phyloP scores from a whole-genome alignment of 1,140 invertebrate genomes.

The Brachionus angularis region DNA sequence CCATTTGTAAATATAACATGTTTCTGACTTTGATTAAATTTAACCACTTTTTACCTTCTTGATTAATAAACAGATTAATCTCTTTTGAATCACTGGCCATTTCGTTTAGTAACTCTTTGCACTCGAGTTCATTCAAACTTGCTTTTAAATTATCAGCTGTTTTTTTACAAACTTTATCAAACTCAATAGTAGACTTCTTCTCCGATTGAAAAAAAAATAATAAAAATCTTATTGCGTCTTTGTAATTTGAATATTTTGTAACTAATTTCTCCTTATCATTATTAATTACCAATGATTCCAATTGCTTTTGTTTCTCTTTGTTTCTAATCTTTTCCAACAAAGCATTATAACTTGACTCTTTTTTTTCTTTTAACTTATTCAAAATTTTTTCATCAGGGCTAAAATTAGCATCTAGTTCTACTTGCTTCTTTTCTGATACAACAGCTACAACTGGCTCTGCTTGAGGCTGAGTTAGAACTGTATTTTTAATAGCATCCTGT shows the following conservation, averaged over 20 bases:
- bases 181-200: slow-evolving; percentile 39
- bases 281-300: slow-evolving; percentile 25
- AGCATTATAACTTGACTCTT: slow-evolving; percentile 31
- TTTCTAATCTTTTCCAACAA: slow-evolving; percentile 24
- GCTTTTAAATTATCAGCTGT: background rate
- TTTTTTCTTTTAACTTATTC: slow-evolving; percentile 27
- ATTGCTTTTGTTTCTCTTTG: slow-evolving; percentile 41
- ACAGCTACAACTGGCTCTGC: background rate
- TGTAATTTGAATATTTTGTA: slow-evolving; percentile 7
- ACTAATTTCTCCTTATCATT: slow-evolving; percentile 26
- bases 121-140: slow-evolving; percentile 24
- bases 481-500: slow-evolving; percentile 34
- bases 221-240: slow-evolving; percentile 5
- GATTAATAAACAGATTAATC: slow-evolving; percentile 5
- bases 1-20: slow-evolving; percentile 25
- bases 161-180: slow-evolving; percentile 36
- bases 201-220: slow-evolving; percentile 42
- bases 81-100: slow-evolving; percentile 9
- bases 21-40: slow-evolving; percentile 38
- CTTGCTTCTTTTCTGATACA: background rate
- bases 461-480: background rate
- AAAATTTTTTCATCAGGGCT: slow-evolving; percentile 24
- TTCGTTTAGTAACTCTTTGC: background rate
- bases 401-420: background rate
- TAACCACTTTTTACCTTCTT: slow-evolving; percentile 18